Evolutionary conservation across 2,888 invertebrate genomes (phyloP), one percentile per base, ranked within the genome.

Genomic region (Drosophila mayaguana): DNA sequence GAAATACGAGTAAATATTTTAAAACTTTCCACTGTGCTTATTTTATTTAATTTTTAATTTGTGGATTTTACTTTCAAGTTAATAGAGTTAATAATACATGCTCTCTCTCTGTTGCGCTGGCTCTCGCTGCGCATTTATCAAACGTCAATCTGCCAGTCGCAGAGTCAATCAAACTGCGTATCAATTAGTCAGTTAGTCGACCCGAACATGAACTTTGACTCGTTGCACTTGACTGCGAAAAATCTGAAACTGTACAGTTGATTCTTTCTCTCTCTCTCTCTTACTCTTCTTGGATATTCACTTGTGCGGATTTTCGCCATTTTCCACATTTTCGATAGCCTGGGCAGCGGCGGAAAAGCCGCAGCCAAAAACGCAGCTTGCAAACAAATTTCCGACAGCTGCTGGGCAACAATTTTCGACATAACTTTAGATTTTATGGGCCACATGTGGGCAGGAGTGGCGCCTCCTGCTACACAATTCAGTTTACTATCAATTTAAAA

Each of bases 371-470:
- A 32, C 42, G 55, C 55, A 56, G 71, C 57, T 65, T 73, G 73
- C 80, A 78, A 81, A 75, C 83, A 85, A 86, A 88, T 88, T 88
- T 74, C 78, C 75, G 60, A 82, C 82, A 84, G 72, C 87, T 83
- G 86, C 75, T 63, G 86, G 81, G 74, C 79, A 83, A 75, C 79
- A 83, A 73, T 81, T 81, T 86, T 76, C 60, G 66, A 71, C 78
- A 84, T 84, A 84, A 84, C 84, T 84, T 82, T 76, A 78, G 84
- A 87, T 84, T 84, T 84, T 84, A 84, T 82, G 82, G 76, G 66
- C 82, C 84, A 84, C 87, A 84, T 80, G 84, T 84, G 84, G 72
- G 79, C 67, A 55, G 48, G 59, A 54, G 12, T n/a, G 28, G 48
- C 14, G 16, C 16, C 14, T 38, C 2, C 16, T 32, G 12, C 48